Conservation (phyloP, 2,797 vertebrate species). For the Epinephelus malabaricus region DNA sequence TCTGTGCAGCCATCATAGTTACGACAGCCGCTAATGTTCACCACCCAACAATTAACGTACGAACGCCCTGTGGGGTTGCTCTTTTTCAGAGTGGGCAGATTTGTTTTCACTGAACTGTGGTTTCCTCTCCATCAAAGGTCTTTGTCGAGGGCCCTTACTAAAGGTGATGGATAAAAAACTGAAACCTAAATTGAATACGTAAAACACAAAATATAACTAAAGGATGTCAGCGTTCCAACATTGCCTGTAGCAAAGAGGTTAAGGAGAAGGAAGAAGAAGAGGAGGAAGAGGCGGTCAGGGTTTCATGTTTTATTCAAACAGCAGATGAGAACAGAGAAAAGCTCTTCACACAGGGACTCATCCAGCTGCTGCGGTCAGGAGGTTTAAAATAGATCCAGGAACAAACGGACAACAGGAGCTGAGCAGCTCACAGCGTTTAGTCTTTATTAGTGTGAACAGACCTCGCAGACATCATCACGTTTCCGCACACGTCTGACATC, state of each 20-base stretch:
- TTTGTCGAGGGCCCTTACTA: no score
- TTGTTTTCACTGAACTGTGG: no score
- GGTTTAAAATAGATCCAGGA: conserved; percentile 35
- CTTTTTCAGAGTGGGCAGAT: no score
- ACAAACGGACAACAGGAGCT: not conserved
- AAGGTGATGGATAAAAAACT: not conserved
- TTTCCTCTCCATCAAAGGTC: no score
- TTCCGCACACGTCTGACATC: not conserved
- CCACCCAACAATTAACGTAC: no score
- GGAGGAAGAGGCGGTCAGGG: conserved; percentile 10
- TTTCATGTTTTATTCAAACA: conserved; percentile 62
- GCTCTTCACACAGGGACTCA: conserved; percentile 45
- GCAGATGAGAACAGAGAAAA: conserved; percentile 46
- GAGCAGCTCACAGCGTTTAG: conserved; percentile 22
- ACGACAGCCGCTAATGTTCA: no score
- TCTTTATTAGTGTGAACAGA: conserved; percentile 9
- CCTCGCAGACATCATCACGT: conserved; percentile 24
- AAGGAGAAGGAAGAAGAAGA: not conserved
- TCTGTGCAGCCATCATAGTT: no score
- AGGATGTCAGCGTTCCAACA: not conserved
- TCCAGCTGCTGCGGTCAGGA: conserved; percentile 45
- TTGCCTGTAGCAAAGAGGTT: conserved; percentile 16
- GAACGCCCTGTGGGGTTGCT: no score
- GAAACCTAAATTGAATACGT: not conserved
- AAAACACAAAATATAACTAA: not conserved